These are phyloP conservation scores for Drosophila sucinea DNA, from an alignment of 1,140 invertebrate genomes.

Conservation along the genomic window DNA sequence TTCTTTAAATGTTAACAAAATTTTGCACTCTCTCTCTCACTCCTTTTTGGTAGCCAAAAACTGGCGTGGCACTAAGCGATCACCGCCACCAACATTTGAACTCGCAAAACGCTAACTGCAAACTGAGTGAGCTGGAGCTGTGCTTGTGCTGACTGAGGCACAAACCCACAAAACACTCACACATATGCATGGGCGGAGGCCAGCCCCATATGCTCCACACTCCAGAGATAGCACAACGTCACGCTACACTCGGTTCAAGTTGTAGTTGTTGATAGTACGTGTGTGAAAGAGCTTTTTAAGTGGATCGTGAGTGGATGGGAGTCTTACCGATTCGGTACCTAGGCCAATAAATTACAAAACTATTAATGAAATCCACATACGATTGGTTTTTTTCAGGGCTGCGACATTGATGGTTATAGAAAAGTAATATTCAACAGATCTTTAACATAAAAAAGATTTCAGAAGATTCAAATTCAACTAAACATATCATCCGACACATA, in stretches of 20 bases:
- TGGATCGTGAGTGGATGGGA: slow-evolving; percentile 27
- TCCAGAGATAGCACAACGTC: slow-evolving; percentile 22
- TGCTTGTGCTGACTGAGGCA: slow-evolving; percentile 47
- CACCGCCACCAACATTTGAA: slow-evolving; percentile 66
- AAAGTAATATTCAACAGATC: not conserved
- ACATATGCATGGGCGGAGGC: slow-evolving; percentile 18
- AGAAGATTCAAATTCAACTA: too few relatives aligned
- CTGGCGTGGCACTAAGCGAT: slow-evolving; percentile 33
- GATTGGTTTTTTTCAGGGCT: not conserved
- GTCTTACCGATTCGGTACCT: not conserved
- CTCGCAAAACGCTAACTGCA: slow-evolving; percentile 71
- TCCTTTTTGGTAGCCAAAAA: slow-evolving; percentile 25
- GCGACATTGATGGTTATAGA: not conserved
- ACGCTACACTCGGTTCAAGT: slow-evolving; percentile 24
- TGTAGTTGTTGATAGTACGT: not conserved
- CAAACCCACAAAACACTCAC: slow-evolving; percentile 32
- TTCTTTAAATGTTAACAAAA: slow-evolving; percentile 14
- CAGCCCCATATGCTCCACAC: slow-evolving; percentile 49
- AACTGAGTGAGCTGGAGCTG: slow-evolving; percentile 49
- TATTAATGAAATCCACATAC: not conserved
- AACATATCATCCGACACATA: too few relatives aligned
- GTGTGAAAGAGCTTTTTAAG: slow-evolving; percentile 27
- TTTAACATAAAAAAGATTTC: too few relatives aligned
- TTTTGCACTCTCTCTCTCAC: slow-evolving; percentile 25
- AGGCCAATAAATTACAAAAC: slow-evolving; percentile 13